Evolutionary conservation across 2,797 vertebrate genomes (phyloP).

Genomic region (Odontamblyopus rebecca): DNA sequence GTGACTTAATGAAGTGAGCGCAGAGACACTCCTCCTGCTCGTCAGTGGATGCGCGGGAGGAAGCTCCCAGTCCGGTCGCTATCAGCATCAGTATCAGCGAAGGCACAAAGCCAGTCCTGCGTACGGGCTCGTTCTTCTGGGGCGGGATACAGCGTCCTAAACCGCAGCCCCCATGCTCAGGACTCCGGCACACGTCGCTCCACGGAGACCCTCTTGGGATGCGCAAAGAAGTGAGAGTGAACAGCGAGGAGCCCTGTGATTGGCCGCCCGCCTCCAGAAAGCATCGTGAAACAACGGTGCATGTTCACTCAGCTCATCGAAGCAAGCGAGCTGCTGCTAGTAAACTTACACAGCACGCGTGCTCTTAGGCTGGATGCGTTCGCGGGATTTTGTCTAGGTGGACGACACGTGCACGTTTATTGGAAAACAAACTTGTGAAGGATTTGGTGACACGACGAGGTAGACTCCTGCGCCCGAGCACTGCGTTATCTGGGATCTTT

Average conservation of each 20-base stretch:
- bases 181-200: conserved; percentile 53
- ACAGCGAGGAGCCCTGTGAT: conserved; percentile 51
- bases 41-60: conserved; percentile 44
- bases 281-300: conserved; percentile 43
- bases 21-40: conserved; percentile 55
- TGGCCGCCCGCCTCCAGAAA: conserved; percentile 49
- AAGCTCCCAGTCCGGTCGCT: conserved; percentile 38
- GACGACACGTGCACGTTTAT: conserved; percentile 7
- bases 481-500: conserved; percentile 34
- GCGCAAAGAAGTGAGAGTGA: conserved; percentile 63
- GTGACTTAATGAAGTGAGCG: conserved; percentile 56
- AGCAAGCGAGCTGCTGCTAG: conserved; percentile 34
- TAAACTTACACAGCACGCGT: conserved; percentile 59
- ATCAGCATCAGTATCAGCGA: conserved; percentile 45
- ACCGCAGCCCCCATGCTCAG: conserved; percentile 41
- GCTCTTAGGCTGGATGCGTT: conserved; percentile 27
- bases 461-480: conserved; percentile 45
- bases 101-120: conserved; percentile 51
- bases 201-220: conserved; percentile 66
- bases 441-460: conserved; percentile 24
- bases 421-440: conserved; percentile 9
- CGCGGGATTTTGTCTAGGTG: conserved; percentile 36
- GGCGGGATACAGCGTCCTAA: conserved; percentile 23
- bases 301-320: conserved; percentile 48
- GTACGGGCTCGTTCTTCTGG: conserved; percentile 38